A percentile compares a stretch with the other conserved stretches of the same genome.
Evolutionary conservation across 2,797 vertebrate species (phyloP).

Genomic region (Liasis olivaceus): DNA sequence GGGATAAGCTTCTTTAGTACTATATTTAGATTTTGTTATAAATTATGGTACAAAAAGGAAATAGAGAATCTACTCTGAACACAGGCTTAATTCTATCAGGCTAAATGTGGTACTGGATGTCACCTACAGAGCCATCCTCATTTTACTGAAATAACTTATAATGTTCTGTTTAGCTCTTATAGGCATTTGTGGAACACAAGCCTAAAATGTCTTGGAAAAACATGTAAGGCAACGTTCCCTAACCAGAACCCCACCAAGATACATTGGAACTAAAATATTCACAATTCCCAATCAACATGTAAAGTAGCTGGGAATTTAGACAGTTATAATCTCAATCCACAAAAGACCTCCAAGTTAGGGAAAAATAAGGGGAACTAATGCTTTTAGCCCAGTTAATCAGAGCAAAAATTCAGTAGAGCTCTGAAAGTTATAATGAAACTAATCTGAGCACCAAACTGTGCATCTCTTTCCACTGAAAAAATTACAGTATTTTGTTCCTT

Average conservation of each 20-base stretch:
- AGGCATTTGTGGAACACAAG: slow-evolving; percentile 13
- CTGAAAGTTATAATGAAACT: slow-evolving; percentile 34
- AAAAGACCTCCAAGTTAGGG: not conserved
- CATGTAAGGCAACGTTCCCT: not conserved
- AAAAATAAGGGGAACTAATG: slow-evolving; percentile 17
- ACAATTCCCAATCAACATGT: not conserved
- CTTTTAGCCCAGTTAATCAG: slow-evolving; percentile 28
- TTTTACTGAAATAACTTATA: slow-evolving; percentile 38
- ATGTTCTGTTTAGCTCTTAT: slow-evolving; percentile 22
- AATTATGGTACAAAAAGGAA: slow-evolving; percentile 52
- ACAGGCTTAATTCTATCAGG: slow-evolving; percentile 61
- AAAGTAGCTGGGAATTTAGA: not conserved
- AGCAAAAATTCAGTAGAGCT: slow-evolving; percentile 25
- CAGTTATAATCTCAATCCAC: not conserved
- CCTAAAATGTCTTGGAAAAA: slow-evolving; percentile 35
- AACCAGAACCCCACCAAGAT: not conserved
- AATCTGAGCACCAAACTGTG: slow-evolving; percentile 24
- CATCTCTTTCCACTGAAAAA: slow-evolving; percentile 22
- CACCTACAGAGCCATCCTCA: slow-evolving; percentile 49
- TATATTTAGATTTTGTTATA: slow-evolving; percentile 50
- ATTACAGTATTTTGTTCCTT: slow-evolving; percentile 47
- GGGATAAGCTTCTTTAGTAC: slow-evolving; percentile 60
- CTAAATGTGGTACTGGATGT: slow-evolving; percentile 48
- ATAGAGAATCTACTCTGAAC: slow-evolving; percentile 62
- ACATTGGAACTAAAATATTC: not conserved